Evolutionary conservation across 2,113 vertebrate species (phyloP), one percentile per base, ranked within the genome.

Genomic region (Ciconia maguari): DNA sequence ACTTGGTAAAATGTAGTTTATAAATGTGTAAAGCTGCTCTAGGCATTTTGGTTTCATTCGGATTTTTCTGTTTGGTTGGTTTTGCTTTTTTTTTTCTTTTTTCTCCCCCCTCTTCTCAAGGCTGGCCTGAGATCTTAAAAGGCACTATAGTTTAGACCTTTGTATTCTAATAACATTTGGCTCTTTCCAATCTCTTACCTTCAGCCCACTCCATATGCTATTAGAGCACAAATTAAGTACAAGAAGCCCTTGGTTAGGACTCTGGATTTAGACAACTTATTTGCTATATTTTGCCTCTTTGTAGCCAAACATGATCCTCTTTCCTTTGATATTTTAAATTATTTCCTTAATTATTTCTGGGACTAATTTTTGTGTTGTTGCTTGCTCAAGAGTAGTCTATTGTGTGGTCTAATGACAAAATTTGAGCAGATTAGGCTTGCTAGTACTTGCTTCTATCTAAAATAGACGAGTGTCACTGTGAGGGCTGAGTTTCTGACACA

Each of bases 401-500:
- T 93, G 55, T 93, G 60, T 95, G 51, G n/a, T 74, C 48, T 89
- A 81, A 89, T 75, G 86, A 75, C 64, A 93, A 68, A 78, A 94
- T 86, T 69, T 83, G 79, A 93, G 49, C 71, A 88, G 46, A 95
- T 94, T 77, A 94, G 25, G 38, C 62, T 90, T 90, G 62, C 80
- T 88, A 60, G 49, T 86, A 54, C 54, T 93, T 86, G 64, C 16
- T 78, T 95, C 72, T 69, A 3, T 89, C 77, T 78, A 42, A 95
- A 89, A 92, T 55, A 75, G 75, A 76, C 3, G 16, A 92, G 7
- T 64, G 80, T 75, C 76, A 57, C 68, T 80, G 42, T 62, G 38
- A 89, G 27, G 52, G 34, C 27, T 90, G 78, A 87, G 41, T 81
- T 97, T 94, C 85, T 95, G 85, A 90, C 82, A 93, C 58, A 95